A percentile compares a stretch with the other conserved stretches of the same genome.
These are phyloP conservation scores for Sturnus vulgaris DNA, from an alignment of 2,113 vertebrate species.

Conservation along the genomic window DNA sequence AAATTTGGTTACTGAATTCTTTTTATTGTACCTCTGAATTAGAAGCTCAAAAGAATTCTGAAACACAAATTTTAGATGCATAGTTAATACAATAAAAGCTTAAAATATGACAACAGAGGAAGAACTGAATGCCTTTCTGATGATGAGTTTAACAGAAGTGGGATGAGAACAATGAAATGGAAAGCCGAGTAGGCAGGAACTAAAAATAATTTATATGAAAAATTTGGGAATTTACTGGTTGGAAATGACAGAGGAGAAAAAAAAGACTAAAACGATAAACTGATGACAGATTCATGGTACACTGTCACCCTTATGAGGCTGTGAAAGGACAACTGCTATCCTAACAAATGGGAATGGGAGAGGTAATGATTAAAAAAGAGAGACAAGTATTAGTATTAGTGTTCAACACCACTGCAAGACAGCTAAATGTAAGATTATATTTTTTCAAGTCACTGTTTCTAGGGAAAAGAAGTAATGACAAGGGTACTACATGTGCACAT, in stretches of 20 bases:
- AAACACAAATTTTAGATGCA: neutral
- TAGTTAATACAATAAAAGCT: neutral
- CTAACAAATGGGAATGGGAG: neutral
- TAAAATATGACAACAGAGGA: constrained; percentile 1
- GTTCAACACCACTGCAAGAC: neutral
- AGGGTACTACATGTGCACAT: neutral
- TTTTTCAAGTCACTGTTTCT: neutral
- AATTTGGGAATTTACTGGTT: neutral
- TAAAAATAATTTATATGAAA: constrained; percentile 27
- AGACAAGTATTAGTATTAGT: neutral
- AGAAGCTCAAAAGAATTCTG: constrained; percentile 16
- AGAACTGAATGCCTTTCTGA: neutral
- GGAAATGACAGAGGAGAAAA: neutral
- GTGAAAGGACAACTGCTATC: neutral
- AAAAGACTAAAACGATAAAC: neutral
- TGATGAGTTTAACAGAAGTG: constrained; percentile 6
- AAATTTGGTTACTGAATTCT: neutral
- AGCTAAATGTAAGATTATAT: neutral
- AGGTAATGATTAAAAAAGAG: neutral
- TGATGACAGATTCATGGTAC: neutral
- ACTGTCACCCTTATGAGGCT: neutral
- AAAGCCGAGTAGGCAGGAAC: constrained; percentile 25
- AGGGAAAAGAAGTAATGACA: neutral
- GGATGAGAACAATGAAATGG: constrained; percentile 34
- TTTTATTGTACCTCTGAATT: neutral